Evolutionary conservation across 2,888 invertebrate species (phyloP), one percentile per base, ranked within the genome.

Genomic region (Erebia epiphron): DNA sequence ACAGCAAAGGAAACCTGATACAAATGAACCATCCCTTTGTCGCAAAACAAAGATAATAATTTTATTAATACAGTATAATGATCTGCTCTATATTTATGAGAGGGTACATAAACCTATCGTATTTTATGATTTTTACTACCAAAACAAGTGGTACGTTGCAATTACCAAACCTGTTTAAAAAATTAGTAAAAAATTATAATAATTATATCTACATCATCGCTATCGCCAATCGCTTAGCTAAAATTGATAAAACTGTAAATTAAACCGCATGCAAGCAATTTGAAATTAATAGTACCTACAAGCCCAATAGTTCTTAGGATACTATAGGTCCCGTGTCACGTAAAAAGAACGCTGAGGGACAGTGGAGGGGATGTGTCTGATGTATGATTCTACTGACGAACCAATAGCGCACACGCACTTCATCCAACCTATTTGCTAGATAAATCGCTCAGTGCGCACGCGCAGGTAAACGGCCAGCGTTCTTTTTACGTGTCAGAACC

Each of bases 261-360:
- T n/a, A 41, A 41, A 60, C 43, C 21, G 49, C 62, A 62, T 62
- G 62, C 62, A 62, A 62, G 62, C 62, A 14, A 35, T 7, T 62
- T 62, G 21, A 21, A 21, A 58, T 26, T 58, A 49, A 4, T 13
- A 2, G 9, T 21, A 4, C 2, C 2, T 26, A 18, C 13, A 62
- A 62, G 49, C 62, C 16, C 26, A 69, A 46, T 16, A 41, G 18
- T 18, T 16, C 7, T 35, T 54, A 26, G 50, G n/a, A 49, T 16
- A 26, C 43, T 63, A 26, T 26, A 26, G 26, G 26, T 26, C 4
- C 26, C 4, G 26, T n/a, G n/a, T 26, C 26, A 26, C 26, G 2
- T 26, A 26, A 26, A 26, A 26, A 26, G 26, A 26, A 26, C 26
- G 3, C 26, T 26, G 26, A 26, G 26, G 26, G 26, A 3, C 26